Base-by-base conservation (phyloP, 1,140 invertebrate species). In the Radopholus similis region DNA sequence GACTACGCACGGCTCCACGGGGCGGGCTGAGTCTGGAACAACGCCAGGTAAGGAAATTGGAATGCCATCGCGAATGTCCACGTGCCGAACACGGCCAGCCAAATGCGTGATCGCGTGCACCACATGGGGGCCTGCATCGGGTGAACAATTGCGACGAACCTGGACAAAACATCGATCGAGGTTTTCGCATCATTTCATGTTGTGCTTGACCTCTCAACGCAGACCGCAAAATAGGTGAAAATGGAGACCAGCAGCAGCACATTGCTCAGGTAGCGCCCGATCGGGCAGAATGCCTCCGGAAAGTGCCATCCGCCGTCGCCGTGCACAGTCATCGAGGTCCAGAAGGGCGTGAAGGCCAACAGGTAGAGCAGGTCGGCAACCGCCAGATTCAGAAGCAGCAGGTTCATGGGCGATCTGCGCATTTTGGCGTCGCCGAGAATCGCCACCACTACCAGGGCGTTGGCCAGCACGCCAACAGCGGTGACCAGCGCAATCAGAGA, bases 281-380 rank as follows among this genome's bases (percentile, higher is more conserved):
- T 62, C 32, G 58, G 58, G 18, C 58, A 62, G 11, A 62, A 62
- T 32, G 32, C 32, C 23, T 62, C 38, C 32, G 40, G 30, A 49
- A 62, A 62, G 32, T 62, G 58, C 58, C 58, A 62, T 8, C 58
- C 58, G 32, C 40, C 58, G 49, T 62, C 58, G 11, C 58, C 58
- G 49, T 62, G 49, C 32, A 62, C 38, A 34, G 40, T 40, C 58
- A 62, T 62, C 18, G 58, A 62, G 23, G 49, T 34, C 58, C 58
- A 62, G n/a, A 62, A 62, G 18, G 58, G 58, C n/a, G 58, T 62
- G 44, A 62, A 62, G 21, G 58, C 58, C 58, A 62, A 28, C 34
- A 62, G 30, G 44, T 62, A 62, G n/a, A 62, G 40, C 49, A 62
- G 44, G 44, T 62, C 58, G 18, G 58, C 58, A 47, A 62, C 32